Percentiles rank a stretch among this genome's conserved stretches.
Conservation (phyloP, 2,888 invertebrate species). For the Acanthopleura granulata region DNA sequence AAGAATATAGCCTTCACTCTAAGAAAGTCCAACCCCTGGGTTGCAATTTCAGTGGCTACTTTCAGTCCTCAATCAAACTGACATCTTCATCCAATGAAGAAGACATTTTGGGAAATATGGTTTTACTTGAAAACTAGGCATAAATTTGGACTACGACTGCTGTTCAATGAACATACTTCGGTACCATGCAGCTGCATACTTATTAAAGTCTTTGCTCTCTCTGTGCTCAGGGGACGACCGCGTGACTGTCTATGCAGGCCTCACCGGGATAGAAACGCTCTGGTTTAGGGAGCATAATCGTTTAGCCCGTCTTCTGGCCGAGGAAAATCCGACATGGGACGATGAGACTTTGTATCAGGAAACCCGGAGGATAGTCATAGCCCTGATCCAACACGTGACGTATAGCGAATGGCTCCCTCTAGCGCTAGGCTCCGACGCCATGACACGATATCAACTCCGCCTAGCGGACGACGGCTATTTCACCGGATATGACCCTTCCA, state of each 20-base stretch:
- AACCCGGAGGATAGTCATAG: not conserved
- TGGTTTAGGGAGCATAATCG: constrained; percentile 10
- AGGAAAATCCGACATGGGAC: not conserved
- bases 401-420: constrained; percentile 7
- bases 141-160: too few species aligned
- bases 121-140: too few species aligned
- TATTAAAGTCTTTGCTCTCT: too few species aligned
- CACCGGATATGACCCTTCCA: constrained; percentile 1
- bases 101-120: too few species aligned
- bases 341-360: constrained; percentile 4
- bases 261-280: not conserved
- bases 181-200: too few species aligned
- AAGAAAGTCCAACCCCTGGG: too few species aligned
- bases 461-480: not conserved
- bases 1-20: too few species aligned
- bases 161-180: too few species aligned
- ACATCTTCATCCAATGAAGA: too few species aligned
- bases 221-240: not conserved
- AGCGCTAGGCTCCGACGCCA: not conserved
- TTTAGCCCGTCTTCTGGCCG: not conserved
- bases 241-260: not conserved
- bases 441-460: not conserved
- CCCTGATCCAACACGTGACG: not conserved
- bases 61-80: too few species aligned
- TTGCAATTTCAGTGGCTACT: too few species aligned